These are phyloP conservation scores for Hydropsyche betteni DNA, from an alignment of 2,888 invertebrate genomes.

Conservation along the genomic window DNA sequence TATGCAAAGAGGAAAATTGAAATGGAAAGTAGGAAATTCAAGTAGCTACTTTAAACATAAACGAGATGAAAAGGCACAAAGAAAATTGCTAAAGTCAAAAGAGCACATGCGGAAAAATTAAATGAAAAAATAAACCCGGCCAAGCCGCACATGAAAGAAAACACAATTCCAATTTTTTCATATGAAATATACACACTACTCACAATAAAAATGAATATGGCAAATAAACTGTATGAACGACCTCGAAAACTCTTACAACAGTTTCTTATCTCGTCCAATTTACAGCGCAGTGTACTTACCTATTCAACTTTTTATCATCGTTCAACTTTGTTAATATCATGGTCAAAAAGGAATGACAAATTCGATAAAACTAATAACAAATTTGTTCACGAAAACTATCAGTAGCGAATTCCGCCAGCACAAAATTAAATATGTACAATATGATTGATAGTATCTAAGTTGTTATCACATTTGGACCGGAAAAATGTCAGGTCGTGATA, in stretches of 20 bases:
- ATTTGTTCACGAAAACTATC: neutral
- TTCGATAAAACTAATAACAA: neutral
- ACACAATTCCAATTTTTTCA: no score
- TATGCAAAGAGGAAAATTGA: conserved; percentile 15
- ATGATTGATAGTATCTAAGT: conserved; percentile 13
- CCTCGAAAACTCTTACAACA: no score
- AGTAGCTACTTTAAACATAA: conserved; percentile 16
- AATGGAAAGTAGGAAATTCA: conserved; percentile 23
- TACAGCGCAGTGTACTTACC: no score
- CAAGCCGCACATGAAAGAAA: no score
- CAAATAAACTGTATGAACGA: no score
- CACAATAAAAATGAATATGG: no score
- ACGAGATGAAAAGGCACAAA: conserved; percentile 3
- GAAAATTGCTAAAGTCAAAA: conserved; percentile 7
- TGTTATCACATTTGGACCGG: neutral
- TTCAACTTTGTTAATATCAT: no score
- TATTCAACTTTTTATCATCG: no score
- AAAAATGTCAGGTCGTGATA: conserved; percentile 15
- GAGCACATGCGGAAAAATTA: conserved; percentile 6
- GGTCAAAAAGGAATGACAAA: no score
- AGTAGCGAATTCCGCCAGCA: neutral
- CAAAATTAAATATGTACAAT: neutral
- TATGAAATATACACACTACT: no score
- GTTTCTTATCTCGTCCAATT: no score
- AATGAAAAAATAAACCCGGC: neutral